phyloP scores from a whole-genome alignment of 2,888 invertebrate genomes.

The Trichogramma evanescens region DNA sequence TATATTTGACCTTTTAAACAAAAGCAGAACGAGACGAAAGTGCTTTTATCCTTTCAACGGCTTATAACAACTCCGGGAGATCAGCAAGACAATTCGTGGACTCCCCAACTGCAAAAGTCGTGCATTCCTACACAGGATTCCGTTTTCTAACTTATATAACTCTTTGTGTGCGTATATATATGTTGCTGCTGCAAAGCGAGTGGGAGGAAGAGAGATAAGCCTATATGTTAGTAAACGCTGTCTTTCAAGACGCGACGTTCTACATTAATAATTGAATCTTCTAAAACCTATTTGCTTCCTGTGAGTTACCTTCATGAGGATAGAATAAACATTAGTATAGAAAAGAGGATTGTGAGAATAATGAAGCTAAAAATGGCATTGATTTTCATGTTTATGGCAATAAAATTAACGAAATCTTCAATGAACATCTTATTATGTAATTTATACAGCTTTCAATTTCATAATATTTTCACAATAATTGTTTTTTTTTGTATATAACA shows the following conservation, averaged over 20 bases:
- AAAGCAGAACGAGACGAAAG: not conserved
- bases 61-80: slow-evolving; percentile 27
- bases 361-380: too few relatives aligned
- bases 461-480: too few relatives aligned
- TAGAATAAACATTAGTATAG: slow-evolving; percentile 13
- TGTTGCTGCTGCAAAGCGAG: too few relatives aligned
- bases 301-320: slow-evolving; percentile 23
- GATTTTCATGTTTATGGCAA: too few relatives aligned
- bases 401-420: too few relatives aligned
- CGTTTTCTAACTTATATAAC: slow-evolving; percentile 39
- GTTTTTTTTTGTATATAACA: too few relatives aligned
- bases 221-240: slow-evolving; percentile 1
- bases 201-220: not conserved
- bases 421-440: too few relatives aligned
- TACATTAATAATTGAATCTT: slow-evolving; percentile 33
- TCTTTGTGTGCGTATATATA: slow-evolving; percentile 28
- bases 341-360: too few relatives aligned
- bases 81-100: slow-evolving; percentile 21
- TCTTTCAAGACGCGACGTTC: not conserved
- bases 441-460: too few relatives aligned
- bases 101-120: slow-evolving; percentile 33
- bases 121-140: slow-evolving; percentile 44
- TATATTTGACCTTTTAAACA: not conserved
- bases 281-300: not conserved
- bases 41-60: slow-evolving; percentile 35